phyloP scores from a whole-genome alignment of 2,888 invertebrate species.

The Callosobruchus maculatus region DNA sequence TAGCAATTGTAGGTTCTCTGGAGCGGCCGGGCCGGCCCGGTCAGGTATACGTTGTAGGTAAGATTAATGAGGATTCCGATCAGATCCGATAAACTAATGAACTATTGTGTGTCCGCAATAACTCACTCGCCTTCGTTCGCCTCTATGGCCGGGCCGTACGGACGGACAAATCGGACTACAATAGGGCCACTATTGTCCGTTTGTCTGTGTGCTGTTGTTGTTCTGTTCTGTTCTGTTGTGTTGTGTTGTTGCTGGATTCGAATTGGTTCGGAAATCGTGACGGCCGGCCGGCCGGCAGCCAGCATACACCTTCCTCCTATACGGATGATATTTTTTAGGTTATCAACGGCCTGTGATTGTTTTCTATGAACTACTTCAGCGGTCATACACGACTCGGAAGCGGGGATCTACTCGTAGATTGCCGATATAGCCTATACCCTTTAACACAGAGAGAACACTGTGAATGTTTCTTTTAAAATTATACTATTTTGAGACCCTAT shows the following conservation, averaged over 20 bases:
- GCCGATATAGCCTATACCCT: no score
- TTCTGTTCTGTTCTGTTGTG: no score
- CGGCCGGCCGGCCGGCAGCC: neutral
- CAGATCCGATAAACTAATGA: conserved; percentile 52
- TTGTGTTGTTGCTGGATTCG: neutral
- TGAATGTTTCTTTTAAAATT: no score
- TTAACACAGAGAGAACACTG: no score
- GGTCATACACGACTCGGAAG: neutral
- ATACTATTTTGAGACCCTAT: no score
- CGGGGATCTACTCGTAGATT: no score
- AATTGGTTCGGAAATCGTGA: neutral
- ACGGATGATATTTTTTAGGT: neutral
- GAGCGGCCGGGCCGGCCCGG: conserved; percentile 2
- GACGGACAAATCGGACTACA: conserved; percentile 12
- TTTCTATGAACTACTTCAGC: neutral
- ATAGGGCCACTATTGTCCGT: conserved; percentile 6
- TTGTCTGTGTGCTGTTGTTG: neutral
- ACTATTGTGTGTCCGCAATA: conserved; percentile 49
- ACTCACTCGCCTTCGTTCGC: conserved; percentile 43
- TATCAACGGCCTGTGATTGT: neutral
- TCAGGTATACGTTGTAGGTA: conserved; percentile 26
- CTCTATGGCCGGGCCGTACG: neutral
- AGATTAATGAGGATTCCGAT: conserved; percentile 49
- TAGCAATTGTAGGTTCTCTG: neutral
- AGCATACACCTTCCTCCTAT: neutral